phyloP scores from a whole-genome alignment of 2,888 invertebrate species.

The Liposcelis brunnea region DNA sequence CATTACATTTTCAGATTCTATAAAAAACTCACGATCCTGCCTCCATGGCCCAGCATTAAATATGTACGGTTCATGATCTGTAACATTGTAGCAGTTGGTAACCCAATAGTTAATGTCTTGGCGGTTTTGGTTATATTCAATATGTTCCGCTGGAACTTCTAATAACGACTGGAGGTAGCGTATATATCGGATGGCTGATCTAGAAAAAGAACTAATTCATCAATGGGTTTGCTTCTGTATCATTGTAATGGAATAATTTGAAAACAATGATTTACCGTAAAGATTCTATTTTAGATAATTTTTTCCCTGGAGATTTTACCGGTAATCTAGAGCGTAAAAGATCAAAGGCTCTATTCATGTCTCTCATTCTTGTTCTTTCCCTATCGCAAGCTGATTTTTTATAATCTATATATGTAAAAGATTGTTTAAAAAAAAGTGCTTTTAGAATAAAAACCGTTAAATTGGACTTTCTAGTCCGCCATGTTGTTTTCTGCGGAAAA shows the following conservation, averaged over 20 bases:
- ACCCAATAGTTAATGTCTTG: too few relatives aligned
- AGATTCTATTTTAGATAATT: constrained; percentile 71
- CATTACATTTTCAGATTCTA: too few relatives aligned
- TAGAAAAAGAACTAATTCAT: constrained; percentile 22
- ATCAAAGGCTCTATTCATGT: constrained; percentile 73
- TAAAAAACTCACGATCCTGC: too few relatives aligned
- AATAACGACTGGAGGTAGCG: constrained; percentile 48
- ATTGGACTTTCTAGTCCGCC: too few relatives aligned
- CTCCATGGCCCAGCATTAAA: too few relatives aligned
- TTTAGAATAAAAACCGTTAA: too few relatives aligned
- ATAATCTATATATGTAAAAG: constrained; percentile 38
- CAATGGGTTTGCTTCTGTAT: constrained; percentile 1
- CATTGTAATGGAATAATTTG: background rate
- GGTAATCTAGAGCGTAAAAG: constrained; percentile 55
- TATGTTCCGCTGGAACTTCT: constrained; percentile 17
- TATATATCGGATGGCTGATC: constrained; percentile 60
- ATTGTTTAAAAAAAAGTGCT: too few relatives aligned
- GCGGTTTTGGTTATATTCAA: too few relatives aligned
- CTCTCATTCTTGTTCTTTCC: constrained; percentile 67
- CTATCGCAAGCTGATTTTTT: constrained; percentile 71
- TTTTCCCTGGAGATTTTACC: constrained; percentile 66
- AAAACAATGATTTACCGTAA: constrained; percentile 37
- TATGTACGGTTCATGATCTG: too few relatives aligned
- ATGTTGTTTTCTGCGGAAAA: too few relatives aligned
- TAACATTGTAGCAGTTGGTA: too few relatives aligned